These are phyloP conservation scores for Koerneria pararmatus DNA, from an alignment of 2,888 invertebrate genomes.

Conservation along the genomic window DNA sequence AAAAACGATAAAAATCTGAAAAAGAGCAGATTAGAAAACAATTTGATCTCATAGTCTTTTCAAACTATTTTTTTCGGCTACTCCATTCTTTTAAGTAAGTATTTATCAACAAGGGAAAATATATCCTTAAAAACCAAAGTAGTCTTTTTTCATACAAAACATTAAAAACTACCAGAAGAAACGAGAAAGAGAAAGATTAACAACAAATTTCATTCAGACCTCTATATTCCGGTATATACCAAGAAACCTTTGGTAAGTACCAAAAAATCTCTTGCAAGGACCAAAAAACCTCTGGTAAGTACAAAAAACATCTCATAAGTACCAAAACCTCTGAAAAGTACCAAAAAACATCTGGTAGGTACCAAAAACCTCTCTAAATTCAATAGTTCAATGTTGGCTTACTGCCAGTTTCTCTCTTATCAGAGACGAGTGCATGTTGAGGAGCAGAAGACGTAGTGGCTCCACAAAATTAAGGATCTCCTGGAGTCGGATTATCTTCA, in stretches of 20 bases:
- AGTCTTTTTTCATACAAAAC: neutral
- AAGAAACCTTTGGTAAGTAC: no score
- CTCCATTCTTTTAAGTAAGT: no score
- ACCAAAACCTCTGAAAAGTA: no score
- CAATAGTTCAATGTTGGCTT: neutral
- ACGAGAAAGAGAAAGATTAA: neutral
- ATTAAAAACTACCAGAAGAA: slow-evolving; percentile 8
- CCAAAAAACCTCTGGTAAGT: no score
- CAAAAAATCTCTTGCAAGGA: no score
- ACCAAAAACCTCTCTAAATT: neutral
- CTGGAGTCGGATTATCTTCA: slow-evolving; percentile 66
- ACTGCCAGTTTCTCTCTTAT: neutral
- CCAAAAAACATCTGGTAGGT: neutral
- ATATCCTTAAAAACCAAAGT: no score
- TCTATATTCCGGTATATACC: slow-evolving; percentile 29
- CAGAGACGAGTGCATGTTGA: slow-evolving; percentile 66
- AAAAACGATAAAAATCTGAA: no score
- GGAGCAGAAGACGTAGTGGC: slow-evolving; percentile 68
- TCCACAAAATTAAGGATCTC: slow-evolving; percentile 73
- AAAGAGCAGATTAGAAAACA: no score
- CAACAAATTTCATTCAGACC: slow-evolving; percentile 24
- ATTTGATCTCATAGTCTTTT: no score
- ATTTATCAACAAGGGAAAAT: no score
- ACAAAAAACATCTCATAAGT: no score
- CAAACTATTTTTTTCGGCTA: no score